phyloP scores from a whole-genome alignment of 2,888 invertebrate species.

The Leucophenga maculata region DNA sequence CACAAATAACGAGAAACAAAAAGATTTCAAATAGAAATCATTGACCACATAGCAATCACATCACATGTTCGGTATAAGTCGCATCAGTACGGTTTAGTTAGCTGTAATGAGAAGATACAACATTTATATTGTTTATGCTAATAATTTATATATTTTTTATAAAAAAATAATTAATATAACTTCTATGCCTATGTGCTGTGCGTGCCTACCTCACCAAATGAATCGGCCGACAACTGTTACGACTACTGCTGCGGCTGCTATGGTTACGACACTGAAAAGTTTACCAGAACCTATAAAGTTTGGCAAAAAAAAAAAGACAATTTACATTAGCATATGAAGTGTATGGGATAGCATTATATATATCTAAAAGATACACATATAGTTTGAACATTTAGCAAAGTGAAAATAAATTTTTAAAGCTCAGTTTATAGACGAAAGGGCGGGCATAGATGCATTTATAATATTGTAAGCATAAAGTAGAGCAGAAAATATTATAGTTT shows the following conservation, averaged over 20 bases:
- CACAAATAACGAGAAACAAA: not conserved
- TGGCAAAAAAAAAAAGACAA: too few relatives aligned
- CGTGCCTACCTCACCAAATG: slow-evolving; percentile 65
- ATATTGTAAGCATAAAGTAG: too few relatives aligned
- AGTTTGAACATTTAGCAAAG: too few relatives aligned
- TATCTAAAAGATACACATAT: too few relatives aligned
- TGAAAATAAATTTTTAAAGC: too few relatives aligned
- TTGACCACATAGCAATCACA: not conserved
- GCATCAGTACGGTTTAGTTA: not conserved
- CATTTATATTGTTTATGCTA: not conserved
- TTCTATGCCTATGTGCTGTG: too few relatives aligned
- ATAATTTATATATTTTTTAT: not conserved
- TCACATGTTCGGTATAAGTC: not conserved
- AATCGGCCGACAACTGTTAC: slow-evolving; percentile 52
- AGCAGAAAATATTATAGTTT: too few relatives aligned
- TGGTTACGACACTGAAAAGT: slow-evolving; percentile 51
- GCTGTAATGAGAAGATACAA: not conserved
- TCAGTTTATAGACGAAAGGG: too few relatives aligned
- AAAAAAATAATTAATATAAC: too few relatives aligned
- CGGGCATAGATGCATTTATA: too few relatives aligned
- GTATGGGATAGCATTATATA: too few relatives aligned
- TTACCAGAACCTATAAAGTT: slow-evolving; percentile 14
- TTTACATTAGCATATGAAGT: too few relatives aligned
- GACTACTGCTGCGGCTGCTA: slow-evolving; percentile 54
- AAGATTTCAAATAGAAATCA: not conserved